Evolutionary conservation across 1,140 invertebrate species (phyloP).

Genomic region (Anthonomus grandis): DNA sequence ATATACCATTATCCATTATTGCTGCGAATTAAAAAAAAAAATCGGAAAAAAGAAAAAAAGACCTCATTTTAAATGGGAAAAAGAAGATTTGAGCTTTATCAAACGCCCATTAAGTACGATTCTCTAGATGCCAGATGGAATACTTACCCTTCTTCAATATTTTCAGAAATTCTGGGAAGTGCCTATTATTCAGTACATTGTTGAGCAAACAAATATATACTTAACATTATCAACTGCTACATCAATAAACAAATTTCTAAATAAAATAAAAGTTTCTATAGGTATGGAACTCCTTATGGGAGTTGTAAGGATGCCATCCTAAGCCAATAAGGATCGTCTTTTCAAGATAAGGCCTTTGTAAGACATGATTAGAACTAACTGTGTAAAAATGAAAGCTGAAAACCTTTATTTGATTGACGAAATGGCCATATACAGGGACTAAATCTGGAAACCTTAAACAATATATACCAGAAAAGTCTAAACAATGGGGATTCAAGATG

Average conservation of each 20-base stretch:
- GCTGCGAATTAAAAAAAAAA: no score
- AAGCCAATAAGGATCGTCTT: not conserved
- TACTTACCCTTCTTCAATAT: not conserved
- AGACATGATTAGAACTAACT: not conserved
- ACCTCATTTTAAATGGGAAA: conserved; percentile 9
- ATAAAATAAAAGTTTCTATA: not conserved
- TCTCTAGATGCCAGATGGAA: not conserved
- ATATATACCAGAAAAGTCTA: no score
- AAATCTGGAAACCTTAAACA: no score
- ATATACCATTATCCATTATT: no score
- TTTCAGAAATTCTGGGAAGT: not conserved
- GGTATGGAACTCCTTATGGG: not conserved
- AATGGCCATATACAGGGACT: not conserved
- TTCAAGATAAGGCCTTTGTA: no score
- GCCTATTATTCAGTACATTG: not conserved
- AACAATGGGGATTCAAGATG: not conserved
- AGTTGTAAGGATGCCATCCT: not conserved
- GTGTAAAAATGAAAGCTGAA: not conserved
- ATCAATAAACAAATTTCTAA: not conserved
- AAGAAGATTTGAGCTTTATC: not conserved
- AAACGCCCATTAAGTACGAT: not conserved
- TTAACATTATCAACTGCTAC: not conserved
- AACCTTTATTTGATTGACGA: not conserved
- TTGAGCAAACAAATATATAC: no score
- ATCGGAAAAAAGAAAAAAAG: not conserved